Evolutionary conservation across 2,888 invertebrate genomes (phyloP).

Genomic region (Cataglyphis cursor): DNA sequence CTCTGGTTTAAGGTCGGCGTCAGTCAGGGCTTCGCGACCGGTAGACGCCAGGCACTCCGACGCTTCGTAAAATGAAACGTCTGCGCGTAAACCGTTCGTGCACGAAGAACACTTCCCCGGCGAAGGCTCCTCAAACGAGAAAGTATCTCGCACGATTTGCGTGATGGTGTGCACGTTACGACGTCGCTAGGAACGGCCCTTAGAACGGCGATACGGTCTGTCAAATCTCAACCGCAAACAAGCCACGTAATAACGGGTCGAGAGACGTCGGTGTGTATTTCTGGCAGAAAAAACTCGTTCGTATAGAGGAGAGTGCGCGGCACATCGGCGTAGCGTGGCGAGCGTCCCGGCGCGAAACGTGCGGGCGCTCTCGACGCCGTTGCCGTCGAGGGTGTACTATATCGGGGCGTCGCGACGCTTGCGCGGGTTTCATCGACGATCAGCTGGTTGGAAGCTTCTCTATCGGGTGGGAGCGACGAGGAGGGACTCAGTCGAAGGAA

Average conservation of each 20-base stretch:
- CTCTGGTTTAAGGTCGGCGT: constrained; percentile 66
- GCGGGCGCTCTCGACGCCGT: constrained; percentile 1
- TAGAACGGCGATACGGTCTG: not conserved
- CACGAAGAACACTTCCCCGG: not conserved
- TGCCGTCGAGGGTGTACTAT: constrained; percentile 43
- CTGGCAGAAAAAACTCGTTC: not conserved
- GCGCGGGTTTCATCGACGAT: constrained; percentile 84
- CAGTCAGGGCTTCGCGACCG: constrained; percentile 42
- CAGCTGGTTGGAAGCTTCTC: constrained; percentile 81
- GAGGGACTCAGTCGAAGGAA: not conserved
- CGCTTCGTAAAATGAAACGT: not conserved
- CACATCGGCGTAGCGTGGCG: constrained; percentile 28
- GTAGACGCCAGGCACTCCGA: not conserved
- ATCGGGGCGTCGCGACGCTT: constrained; percentile 80
- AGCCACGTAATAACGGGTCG: not conserved
- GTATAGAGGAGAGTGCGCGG: not conserved
- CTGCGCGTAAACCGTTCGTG: not conserved
- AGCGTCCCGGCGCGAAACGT: constrained; percentile 26
- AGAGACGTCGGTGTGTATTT: not conserved
- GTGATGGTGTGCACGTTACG: not conserved
- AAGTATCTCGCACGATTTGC: not conserved
- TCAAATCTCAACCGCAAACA: constrained; percentile 4
- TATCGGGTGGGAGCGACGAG: not conserved
- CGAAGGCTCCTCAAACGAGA: not conserved
- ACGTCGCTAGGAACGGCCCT: not conserved